A percentile compares a stretch with the other conserved stretches of the same genome.
Conservation (phyloP, 2,888 invertebrate genomes). For the Pedicia rivosa region DNA sequence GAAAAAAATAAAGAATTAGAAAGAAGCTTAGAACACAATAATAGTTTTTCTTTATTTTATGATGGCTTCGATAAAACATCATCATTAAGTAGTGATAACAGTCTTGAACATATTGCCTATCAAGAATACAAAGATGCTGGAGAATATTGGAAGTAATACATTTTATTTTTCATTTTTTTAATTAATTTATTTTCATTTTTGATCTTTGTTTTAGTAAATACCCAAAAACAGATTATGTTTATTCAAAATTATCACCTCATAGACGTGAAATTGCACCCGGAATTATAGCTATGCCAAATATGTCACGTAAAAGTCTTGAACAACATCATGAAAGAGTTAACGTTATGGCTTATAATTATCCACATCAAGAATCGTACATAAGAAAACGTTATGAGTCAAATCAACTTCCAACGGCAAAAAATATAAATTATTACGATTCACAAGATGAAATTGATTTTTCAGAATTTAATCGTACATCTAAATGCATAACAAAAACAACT, state of each 20-base stretch:
- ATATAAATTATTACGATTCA: constrained; percentile 22
- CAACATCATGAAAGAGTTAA: constrained; percentile 38
- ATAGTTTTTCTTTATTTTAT: background rate
- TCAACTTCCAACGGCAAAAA: background rate
- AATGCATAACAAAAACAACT: background rate
- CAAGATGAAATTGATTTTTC: constrained; percentile 25
- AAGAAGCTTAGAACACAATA: constrained; percentile 3
- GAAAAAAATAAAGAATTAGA: constrained; percentile 21
- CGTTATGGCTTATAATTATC: constrained; percentile 24
- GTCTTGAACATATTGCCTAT: constrained; percentile 44
- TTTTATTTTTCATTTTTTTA: background rate
- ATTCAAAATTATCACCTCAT: constrained; percentile 66
- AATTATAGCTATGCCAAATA: constrained; percentile 72
- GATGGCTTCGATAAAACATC: background rate
- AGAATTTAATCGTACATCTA: background rate
- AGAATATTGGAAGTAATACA: constrained; percentile 65
- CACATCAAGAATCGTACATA: constrained; percentile 24
- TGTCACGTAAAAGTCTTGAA: constrained; percentile 60
- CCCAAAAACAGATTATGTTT: constrained; percentile 85
- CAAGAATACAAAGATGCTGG: constrained; percentile 60
- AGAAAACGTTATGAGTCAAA: constrained; percentile 22
- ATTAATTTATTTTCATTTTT: constrained; percentile 1
- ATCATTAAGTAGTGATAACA: constrained; percentile 15
- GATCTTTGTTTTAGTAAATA: constrained; percentile 45
- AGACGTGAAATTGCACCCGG: constrained; percentile 66